Conservation (phyloP, 1,140 invertebrate genomes). For the Scaptomyza hsui region DNA sequence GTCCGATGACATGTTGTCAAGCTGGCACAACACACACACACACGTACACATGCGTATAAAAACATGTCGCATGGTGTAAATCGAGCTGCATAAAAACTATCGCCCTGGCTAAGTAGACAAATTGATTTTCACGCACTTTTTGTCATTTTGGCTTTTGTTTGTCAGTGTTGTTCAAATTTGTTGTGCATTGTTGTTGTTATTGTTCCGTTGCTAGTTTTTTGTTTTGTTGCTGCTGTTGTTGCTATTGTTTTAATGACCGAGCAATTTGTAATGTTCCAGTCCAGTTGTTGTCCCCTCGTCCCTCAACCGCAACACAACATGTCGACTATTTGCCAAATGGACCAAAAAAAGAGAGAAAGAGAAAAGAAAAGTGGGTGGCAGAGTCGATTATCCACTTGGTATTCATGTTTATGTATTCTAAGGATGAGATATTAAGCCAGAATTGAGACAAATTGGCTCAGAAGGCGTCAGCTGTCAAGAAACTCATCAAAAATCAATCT, state of each 20-base stretch:
- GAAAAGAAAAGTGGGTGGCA: neutral
- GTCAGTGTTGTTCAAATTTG: slow-evolving; percentile 27
- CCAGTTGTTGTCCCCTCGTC: neutral
- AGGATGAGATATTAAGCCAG: neutral
- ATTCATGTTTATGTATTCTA: neutral
- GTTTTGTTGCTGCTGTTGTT: neutral
- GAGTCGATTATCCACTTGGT: neutral
- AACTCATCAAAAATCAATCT: slow-evolving; percentile 17
- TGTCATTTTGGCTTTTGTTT: slow-evolving; percentile 39
- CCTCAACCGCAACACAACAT: slow-evolving; percentile 29
- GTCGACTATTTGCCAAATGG: slow-evolving; percentile 34
- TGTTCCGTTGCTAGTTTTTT: slow-evolving; percentile 6
- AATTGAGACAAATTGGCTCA: slow-evolving; percentile 4
- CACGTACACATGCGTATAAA: neutral
- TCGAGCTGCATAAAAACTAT: slow-evolving; percentile 46
- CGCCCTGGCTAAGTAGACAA: slow-evolving; percentile 37
- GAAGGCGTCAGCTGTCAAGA: slow-evolving; percentile 7
- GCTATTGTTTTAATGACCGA: slow-evolving; percentile 42
- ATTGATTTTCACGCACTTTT: slow-evolving; percentile 54
- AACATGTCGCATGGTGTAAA: neutral
- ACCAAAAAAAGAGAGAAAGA: neutral
- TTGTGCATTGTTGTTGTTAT: slow-evolving; percentile 11
- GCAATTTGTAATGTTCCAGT: slow-evolving; percentile 37
- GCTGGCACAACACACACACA: slow-evolving; percentile 25
- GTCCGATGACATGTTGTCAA: slow-evolving; percentile 26